Evolutionary conservation across 2,797 vertebrate species (phyloP).

Genomic region (Neoniphon sammara): DNA sequence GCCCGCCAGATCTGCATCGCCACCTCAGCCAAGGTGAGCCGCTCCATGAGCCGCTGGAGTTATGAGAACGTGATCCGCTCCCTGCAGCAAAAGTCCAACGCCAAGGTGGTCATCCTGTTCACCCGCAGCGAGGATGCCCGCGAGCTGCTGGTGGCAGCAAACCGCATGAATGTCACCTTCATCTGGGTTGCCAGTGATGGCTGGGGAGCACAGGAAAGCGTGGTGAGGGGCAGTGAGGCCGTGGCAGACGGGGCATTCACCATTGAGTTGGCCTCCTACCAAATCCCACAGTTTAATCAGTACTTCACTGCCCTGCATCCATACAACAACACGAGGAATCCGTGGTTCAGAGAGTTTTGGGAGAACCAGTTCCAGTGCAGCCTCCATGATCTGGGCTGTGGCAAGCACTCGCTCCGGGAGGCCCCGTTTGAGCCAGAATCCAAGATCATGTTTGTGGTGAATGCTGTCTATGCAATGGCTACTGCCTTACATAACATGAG

Average conservation of each 20-base stretch:
- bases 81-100: constrained; percentile 94
- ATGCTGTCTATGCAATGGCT: constrained; percentile 97
- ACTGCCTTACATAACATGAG: constrained; percentile 95
- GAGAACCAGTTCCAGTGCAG: constrained; percentile 95
- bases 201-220: constrained; percentile 97
- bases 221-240: constrained; percentile 91
- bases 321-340: constrained; percentile 94
- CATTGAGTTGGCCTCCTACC: constrained; percentile 96
- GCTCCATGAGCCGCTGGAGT: constrained; percentile 92
- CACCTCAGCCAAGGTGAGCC: constrained; percentile 97
- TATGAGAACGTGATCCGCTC: constrained; percentile 93
- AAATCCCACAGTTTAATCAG: constrained; percentile 89
- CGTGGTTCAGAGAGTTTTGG: constrained; percentile 98
- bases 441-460: constrained; percentile 98
- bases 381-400: constrained; percentile 88
- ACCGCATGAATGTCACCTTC: constrained; percentile 93
- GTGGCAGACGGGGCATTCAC: constrained; percentile 96
- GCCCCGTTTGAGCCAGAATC: constrained; percentile 94
- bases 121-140: constrained; percentile 95
- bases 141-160: constrained; percentile 91
- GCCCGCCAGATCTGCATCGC: constrained; percentile 97
- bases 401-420: constrained; percentile 86
- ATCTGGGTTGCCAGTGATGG: constrained; percentile 98
- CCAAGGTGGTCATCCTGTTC: constrained; percentile 94
- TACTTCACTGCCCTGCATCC: constrained; percentile 93